Conservation (phyloP, 2,797 vertebrate species). For the Sebastes baramenuke region DNA sequence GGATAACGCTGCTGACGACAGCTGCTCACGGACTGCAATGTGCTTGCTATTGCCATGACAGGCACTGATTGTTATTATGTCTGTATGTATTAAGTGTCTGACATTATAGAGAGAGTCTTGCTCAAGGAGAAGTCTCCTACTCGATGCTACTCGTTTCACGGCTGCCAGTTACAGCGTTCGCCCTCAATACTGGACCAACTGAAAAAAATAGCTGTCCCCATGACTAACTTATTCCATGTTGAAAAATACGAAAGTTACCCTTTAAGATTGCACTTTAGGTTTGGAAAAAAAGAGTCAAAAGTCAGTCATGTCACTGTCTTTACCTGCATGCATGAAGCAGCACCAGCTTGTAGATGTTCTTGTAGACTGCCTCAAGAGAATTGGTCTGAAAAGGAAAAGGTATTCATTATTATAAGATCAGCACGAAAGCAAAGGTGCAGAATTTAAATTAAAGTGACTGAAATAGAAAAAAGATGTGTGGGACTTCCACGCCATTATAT, state of each 20-base stretch:
- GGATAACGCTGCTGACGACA: too few relatives aligned
- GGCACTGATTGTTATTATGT: too few relatives aligned
- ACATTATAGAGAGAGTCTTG: too few relatives aligned
- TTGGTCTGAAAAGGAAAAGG: slow-evolving; percentile 83
- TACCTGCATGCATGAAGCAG: slow-evolving; percentile 95
- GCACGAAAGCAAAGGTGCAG: background rate
- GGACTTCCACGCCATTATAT: background rate
- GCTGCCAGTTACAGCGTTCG: too few relatives aligned
- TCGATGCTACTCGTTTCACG: too few relatives aligned
- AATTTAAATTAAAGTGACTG: background rate
- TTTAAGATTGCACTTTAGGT: background rate
- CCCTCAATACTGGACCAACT: too few relatives aligned
- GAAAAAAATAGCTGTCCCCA: too few relatives aligned
- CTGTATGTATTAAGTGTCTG: too few relatives aligned
- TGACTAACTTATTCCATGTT: too few relatives aligned
- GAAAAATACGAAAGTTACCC: too few relatives aligned
- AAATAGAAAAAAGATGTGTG: background rate
- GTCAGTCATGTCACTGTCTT: background rate
- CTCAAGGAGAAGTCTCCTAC: too few relatives aligned
- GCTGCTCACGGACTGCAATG: fast-evolving
- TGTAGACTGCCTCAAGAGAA: slow-evolving; percentile 84
- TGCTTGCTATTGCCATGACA: fast-evolving
- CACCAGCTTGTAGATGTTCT: slow-evolving; percentile 90
- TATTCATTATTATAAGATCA: background rate
- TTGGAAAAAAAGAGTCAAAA: background rate